Evolutionary conservation across 2,888 invertebrate species (phyloP).

Genomic region (Rhingia rostrata): DNA sequence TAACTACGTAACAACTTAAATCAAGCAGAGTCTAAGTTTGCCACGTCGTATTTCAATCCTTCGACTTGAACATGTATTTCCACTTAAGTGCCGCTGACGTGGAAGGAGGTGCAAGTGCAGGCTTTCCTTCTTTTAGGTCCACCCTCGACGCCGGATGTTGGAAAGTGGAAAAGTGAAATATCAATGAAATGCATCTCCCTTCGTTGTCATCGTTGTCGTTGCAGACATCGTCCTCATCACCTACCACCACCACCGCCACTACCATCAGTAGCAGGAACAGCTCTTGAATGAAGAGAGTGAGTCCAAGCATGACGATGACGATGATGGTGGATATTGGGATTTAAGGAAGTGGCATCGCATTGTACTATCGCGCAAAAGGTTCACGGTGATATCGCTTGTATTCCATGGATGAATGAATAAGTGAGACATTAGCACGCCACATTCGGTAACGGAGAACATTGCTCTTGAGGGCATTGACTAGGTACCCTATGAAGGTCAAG

Average conservation of each 20-base stretch:
- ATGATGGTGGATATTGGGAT: conserved; percentile 24
- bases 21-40: conserved; percentile 35
- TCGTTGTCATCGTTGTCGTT: neutral
- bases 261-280: too few relatives aligned
- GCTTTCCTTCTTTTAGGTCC: neutral
- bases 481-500: conserved; percentile 63
- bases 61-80: conserved; percentile 70
- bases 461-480: conserved; percentile 26
- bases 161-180: conserved; percentile 69
- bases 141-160: conserved; percentile 49
- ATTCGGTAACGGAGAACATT: conserved; percentile 31
- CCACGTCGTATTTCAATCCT: conserved; percentile 55
- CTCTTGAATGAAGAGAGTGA: neutral
- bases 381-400: conserved; percentile 32
- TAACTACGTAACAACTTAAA: conserved; percentile 64
- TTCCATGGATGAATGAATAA: conserved; percentile 57
- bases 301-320: conserved; percentile 10
- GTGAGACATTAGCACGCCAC: conserved; percentile 60
- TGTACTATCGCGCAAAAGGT: conserved; percentile 14
- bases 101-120: conserved; percentile 46
- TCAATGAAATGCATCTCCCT: conserved; percentile 66
- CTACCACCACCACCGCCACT: neutral
- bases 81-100: conserved; percentile 62
- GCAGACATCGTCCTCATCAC: neutral
- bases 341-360: conserved; percentile 55